Conservation (phyloP, 2,797 vertebrate genomes). For the Nannoperca obscura region DNA sequence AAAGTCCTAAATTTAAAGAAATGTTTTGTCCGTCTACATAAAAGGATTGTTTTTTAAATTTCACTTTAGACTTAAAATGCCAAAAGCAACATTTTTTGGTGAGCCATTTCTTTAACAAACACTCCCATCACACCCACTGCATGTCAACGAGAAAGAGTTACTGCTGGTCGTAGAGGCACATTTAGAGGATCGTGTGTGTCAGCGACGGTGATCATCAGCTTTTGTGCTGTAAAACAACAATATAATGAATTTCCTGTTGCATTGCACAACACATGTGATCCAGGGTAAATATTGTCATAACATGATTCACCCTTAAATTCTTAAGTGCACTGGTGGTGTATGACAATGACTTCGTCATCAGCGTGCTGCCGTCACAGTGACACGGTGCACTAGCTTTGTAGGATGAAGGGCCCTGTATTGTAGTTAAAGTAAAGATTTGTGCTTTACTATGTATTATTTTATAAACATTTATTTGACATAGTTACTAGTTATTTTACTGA, state of each 20-base stretch:
- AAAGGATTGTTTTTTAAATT: neutral
- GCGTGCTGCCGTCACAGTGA: conserved; percentile 4
- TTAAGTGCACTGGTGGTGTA: conserved; percentile 1
- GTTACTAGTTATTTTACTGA: neutral
- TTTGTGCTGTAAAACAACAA: conserved; percentile 14
- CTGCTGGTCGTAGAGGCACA: conserved; percentile 9
- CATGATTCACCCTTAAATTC: conserved; percentile 54
- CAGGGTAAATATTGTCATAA: conserved; percentile 51
- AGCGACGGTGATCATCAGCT: neutral
- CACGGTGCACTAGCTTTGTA: neutral
- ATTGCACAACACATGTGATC: conserved; percentile 54
- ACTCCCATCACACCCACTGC: neutral
- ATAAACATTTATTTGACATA: neutral
- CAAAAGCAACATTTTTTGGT: neutral
- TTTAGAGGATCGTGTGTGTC: neutral
- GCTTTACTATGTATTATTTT: neutral
- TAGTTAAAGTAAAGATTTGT: neutral
- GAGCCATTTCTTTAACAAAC: conserved; percentile 6
- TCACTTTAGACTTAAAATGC: neutral
- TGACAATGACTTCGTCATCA: conserved; percentile 25
- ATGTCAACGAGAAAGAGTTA: conserved; percentile 3
- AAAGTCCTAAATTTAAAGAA: neutral
- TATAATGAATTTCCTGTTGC: conserved; percentile 42
- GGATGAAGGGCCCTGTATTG: neutral
- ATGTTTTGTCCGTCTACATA: neutral